These are phyloP conservation scores for Salarias fasciatus DNA, from an alignment of 2,797 vertebrate species.

Conservation along the genomic window DNA sequence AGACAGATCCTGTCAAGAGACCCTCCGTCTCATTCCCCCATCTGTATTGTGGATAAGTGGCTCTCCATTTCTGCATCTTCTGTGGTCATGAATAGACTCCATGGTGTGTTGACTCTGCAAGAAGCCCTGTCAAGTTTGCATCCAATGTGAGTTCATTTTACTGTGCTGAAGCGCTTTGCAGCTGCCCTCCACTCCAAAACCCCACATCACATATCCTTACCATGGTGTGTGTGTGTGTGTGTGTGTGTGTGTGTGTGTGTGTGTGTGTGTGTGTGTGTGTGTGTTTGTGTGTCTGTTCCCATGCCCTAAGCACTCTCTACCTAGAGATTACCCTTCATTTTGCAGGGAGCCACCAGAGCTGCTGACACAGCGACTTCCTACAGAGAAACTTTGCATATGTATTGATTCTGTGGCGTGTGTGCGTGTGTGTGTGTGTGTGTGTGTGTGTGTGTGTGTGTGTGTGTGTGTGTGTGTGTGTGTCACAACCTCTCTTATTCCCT, in stretches of 20 bases:
- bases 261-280: constrained; percentile 30
- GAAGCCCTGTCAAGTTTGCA: constrained; percentile 58
- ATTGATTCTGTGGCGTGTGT: constrained; percentile 40
- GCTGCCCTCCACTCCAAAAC: constrained; percentile 31
- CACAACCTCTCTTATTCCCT: constrained; percentile 26
- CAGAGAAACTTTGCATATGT: constrained; percentile 75
- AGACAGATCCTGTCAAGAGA: constrained; percentile 5
- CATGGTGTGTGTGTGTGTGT: not conserved
- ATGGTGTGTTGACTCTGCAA: constrained; percentile 62
- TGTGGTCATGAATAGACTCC: constrained; percentile 55
- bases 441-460: constrained; percentile 15
- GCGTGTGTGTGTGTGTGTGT: constrained; percentile 14
- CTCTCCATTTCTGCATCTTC: constrained; percentile 56
- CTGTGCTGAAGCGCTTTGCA: constrained; percentile 53
- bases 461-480: constrained; percentile 28
- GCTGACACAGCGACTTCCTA: constrained; percentile 75
- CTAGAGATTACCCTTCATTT: constrained; percentile 78
- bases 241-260: constrained; percentile 32
- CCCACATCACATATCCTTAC: not conserved
- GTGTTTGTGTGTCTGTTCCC: constrained; percentile 43
- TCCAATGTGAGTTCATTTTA: constrained; percentile 48
- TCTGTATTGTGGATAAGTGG: constrained; percentile 40
- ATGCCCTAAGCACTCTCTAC: constrained; percentile 66
- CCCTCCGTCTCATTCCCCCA: constrained; percentile 5
- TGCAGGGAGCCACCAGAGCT: constrained; percentile 63